Evolutionary conservation across 2,888 invertebrate species (phyloP).

Genomic region (Pachymerium ferrugineum): DNA sequence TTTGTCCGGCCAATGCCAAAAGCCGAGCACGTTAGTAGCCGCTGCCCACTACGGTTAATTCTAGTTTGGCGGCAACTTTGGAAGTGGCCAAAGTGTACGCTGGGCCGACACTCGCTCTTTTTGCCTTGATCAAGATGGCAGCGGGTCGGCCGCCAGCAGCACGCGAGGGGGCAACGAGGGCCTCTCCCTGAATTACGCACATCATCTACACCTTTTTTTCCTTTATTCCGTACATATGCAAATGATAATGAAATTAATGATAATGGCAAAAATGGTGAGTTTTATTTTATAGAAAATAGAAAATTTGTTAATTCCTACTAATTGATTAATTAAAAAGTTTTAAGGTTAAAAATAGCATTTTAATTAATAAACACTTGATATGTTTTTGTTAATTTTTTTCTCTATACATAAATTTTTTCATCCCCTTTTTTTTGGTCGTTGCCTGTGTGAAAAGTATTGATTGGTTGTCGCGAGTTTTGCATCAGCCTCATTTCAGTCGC

Average conservation of each 20-base stretch:
- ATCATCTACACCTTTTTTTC: not conserved
- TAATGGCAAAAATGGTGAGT: no score
- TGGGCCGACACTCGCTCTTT: not conserved
- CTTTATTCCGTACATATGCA: no score
- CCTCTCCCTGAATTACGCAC: slow-evolving; percentile 31
- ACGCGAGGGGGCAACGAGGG: slow-evolving; percentile 24
- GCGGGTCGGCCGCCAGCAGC: slow-evolving; percentile 29
- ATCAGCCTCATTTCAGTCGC: slow-evolving; percentile 25
- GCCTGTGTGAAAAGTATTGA: slow-evolving; percentile 27
- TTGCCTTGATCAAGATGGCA: slow-evolving; percentile 30
- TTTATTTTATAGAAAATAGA: no score
- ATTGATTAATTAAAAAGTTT: no score
- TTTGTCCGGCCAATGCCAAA: slow-evolving; percentile 30
- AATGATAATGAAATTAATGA: no score
- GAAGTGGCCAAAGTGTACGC: not conserved
- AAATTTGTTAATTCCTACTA: no score
- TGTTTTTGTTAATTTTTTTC: not conserved
- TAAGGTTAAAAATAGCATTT: no score
- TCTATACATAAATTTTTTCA: slow-evolving; percentile 7
- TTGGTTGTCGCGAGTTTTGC: slow-evolving; percentile 27
- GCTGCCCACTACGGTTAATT: slow-evolving; percentile 26
- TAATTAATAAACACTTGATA: not conserved
- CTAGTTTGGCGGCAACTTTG: slow-evolving; percentile 31
- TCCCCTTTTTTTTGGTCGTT: not conserved
- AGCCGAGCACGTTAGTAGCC: slow-evolving; percentile 14